These are phyloP conservation scores for Dione juno DNA, from an alignment of 2,888 invertebrate genomes.

Conservation along the genomic window DNA sequence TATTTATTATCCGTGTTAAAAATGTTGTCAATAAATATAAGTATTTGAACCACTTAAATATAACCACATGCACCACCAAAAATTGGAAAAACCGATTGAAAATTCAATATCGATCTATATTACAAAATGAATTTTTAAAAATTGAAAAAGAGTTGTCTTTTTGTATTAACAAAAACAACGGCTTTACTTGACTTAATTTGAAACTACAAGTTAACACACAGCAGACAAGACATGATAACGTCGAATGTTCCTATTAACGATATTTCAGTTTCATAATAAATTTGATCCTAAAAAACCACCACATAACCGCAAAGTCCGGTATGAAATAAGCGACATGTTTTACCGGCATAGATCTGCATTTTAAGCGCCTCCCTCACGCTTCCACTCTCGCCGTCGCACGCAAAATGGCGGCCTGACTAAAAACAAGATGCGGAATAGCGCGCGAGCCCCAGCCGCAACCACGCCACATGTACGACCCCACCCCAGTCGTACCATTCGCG, in stretches of 20 bases:
- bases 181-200: too few relatives aligned
- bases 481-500: constrained; percentile 96
- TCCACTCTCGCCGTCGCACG: constrained; percentile 97
- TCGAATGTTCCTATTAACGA: too few relatives aligned
- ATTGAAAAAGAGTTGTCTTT: constrained; percentile 12
- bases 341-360: constrained; percentile 98
- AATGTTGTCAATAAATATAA: neutral
- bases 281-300: constrained; percentile 20
- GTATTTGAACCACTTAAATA: neutral
- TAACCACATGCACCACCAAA: constrained; percentile 43
- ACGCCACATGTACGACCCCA: constrained; percentile 98
- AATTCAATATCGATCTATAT: constrained; percentile 34
- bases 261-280: too few relatives aligned
- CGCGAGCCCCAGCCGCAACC: constrained; percentile 97
- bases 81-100: constrained; percentile 29
- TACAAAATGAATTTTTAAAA: constrained; percentile 36
- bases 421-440: too few relatives aligned
- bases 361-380: constrained; percentile 97
- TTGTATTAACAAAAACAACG: too few relatives aligned
- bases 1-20: neutral
- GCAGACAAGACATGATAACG: too few relatives aligned
- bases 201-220: too few relatives aligned
- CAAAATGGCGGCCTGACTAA: constrained; percentile 95
- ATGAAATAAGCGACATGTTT: constrained; percentile 66
- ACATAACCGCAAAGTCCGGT: constrained; percentile 12